phyloP scores from a whole-genome alignment of 2,797 vertebrate species.

The Sebastes jordani region DNA sequence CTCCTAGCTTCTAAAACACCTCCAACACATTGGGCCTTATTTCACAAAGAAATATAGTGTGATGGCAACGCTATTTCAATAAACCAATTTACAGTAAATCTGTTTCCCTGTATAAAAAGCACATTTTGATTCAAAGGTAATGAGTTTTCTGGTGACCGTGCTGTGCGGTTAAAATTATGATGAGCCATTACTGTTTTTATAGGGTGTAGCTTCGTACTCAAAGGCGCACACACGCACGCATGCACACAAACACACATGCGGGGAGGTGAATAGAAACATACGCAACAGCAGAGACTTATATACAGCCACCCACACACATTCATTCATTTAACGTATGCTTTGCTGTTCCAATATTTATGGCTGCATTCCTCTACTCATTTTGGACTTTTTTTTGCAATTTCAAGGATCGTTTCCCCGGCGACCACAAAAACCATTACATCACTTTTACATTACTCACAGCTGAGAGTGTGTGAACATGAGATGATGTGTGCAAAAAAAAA shows the following conservation, averaged over 20 bases:
- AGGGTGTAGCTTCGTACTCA: conserved; percentile 42
- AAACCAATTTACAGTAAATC: conserved; percentile 72
- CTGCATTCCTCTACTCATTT: conserved; percentile 69
- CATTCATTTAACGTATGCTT: conserved; percentile 63
- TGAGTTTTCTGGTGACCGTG: conserved; percentile 52
- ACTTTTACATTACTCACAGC: conserved; percentile 76
- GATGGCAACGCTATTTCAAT: conserved; percentile 63
- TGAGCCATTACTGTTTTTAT: conserved; percentile 68
- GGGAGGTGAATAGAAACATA: not conserved
- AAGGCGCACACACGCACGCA: not conserved
- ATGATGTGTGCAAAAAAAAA: conserved; percentile 23
- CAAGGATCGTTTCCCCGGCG: conserved; percentile 83
- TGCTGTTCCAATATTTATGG: conserved; percentile 76
- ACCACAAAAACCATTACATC: conserved; percentile 78
- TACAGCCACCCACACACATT: not conserved
- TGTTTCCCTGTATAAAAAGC: conserved; percentile 61
- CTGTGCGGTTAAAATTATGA: conserved; percentile 65
- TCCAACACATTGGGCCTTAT: conserved; percentile 25
- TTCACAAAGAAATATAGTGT: conserved; percentile 56
- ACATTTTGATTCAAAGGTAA: conserved; percentile 71
- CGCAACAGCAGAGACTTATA: not conserved
- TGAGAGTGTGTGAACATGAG: conserved; percentile 48
- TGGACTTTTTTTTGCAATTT: conserved; percentile 81
- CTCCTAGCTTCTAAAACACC: conserved; percentile 31
- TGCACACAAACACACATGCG: not conserved